A percentile compares a stretch with the other conserved stretches of the same genome.
Evolutionary conservation across 2,113 vertebrate species (phyloP).

Genomic region (Rafetus swinhoei): DNA sequence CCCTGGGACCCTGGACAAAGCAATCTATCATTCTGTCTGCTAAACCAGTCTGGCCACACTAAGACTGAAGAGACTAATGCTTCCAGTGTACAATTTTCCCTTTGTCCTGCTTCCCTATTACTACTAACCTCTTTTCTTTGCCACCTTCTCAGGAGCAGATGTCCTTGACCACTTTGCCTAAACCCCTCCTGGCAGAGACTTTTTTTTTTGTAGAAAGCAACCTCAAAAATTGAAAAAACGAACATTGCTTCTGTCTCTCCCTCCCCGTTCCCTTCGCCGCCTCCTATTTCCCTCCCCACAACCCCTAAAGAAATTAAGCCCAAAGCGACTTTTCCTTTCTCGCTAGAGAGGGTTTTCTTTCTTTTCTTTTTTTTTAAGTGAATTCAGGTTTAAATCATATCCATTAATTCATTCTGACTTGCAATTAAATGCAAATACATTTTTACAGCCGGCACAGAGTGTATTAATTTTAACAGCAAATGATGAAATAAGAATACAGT

Average conservation of each 20-base stretch:
- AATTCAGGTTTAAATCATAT: slow-evolving; percentile 78
- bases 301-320: slow-evolving; percentile 55
- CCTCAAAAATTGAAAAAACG: slow-evolving; percentile 12
- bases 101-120: slow-evolving; percentile 87
- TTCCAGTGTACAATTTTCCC: slow-evolving; percentile 88
- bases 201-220: slow-evolving; percentile 69
- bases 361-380: slow-evolving; percentile 60
- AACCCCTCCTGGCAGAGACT: slow-evolving; percentile 80
- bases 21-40: slow-evolving; percentile 99
- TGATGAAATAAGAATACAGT: slow-evolving; percentile 81
- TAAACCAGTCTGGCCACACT: slow-evolving; percentile 93
- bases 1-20: slow-evolving; percentile 99
- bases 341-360: slow-evolving; percentile 27
- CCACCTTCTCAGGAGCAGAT: slow-evolving; percentile 85
- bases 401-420: slow-evolving; percentile 82
- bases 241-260: not conserved
- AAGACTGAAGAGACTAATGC: slow-evolving; percentile 81
- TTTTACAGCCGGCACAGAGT: slow-evolving; percentile 81
- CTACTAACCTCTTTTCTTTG: slow-evolving; percentile 85
- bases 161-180: slow-evolving; percentile 88
- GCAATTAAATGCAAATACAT: slow-evolving; percentile 82
- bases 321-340: slow-evolving; percentile 39
- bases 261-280: not conserved
- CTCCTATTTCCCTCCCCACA: not conserved
- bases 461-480: slow-evolving; percentile 85